Conservation (phyloP, 2,113 vertebrate species). For the Chascanopsetta lugubris region DNA sequence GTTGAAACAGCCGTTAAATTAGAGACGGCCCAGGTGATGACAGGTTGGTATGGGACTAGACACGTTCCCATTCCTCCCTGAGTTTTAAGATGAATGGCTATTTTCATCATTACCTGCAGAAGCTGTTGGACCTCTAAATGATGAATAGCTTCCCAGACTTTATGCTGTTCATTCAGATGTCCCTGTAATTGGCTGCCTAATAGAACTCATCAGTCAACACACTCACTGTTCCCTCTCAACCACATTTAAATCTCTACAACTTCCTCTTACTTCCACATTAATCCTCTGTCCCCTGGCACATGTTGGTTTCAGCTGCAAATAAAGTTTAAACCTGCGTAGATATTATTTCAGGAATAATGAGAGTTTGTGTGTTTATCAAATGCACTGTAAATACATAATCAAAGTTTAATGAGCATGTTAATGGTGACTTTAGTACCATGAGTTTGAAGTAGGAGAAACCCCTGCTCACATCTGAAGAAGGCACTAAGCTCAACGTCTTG, state of each 20-base stretch:
- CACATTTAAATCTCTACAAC: slow-evolving; percentile 14
- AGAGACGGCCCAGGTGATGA: slow-evolving; percentile 3
- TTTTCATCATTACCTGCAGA: slow-evolving; percentile 44
- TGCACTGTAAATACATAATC: too few species aligned
- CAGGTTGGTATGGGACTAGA: slow-evolving; percentile 4
- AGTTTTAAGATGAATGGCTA: slow-evolving; percentile 52
- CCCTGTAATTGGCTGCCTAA: slow-evolving; percentile 61
- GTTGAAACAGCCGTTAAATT: slow-evolving; percentile 13
- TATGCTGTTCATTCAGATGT: slow-evolving; percentile 56
- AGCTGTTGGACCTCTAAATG: slow-evolving; percentile 46
- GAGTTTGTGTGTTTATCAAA: not conserved
- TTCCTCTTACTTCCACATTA: not conserved
- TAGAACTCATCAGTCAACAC: slow-evolving; percentile 64
- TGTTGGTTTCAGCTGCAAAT: not conserved
- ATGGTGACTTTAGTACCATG: too few species aligned
- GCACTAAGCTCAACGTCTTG: too few species aligned
- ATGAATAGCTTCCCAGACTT: slow-evolving; percentile 48
- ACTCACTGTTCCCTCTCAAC: not conserved
- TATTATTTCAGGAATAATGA: not conserved
- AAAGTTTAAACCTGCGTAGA: not conserved
- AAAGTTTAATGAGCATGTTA: too few species aligned
- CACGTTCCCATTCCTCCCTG: slow-evolving; percentile 6
- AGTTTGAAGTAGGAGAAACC: too few species aligned
- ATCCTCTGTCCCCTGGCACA: not conserved
- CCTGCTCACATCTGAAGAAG: too few species aligned